Conservation (phyloP, 2,113 vertebrate species). For the Podarcis cretensis region DNA sequence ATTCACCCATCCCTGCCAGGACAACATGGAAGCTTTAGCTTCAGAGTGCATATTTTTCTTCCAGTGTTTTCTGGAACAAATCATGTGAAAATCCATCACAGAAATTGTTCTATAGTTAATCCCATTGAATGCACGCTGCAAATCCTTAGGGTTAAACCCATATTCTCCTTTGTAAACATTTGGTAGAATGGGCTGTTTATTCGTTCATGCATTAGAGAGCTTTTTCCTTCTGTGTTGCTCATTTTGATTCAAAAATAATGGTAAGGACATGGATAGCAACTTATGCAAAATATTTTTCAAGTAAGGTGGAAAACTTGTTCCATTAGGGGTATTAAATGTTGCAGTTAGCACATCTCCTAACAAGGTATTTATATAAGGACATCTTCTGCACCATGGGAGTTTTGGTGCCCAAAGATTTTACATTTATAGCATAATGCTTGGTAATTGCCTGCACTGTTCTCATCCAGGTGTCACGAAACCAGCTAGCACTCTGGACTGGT, state of each 20-base stretch:
- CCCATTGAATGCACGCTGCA: too few relatives aligned
- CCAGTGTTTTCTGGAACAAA: neutral
- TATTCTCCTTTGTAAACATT: neutral
- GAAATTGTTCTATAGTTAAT: neutral
- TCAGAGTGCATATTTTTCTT: neutral
- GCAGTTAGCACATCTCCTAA: neutral
- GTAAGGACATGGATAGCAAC: neutral
- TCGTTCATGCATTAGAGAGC: neutral
- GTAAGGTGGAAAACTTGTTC: neutral
- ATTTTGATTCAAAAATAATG: neutral
- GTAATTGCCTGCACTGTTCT: neutral
- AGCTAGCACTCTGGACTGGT: neutral
- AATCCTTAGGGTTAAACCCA: neutral
- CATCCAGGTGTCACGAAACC: neutral
- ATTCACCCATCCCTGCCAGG: neutral
- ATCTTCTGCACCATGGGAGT: neutral
- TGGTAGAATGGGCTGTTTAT: neutral
- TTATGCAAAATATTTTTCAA: neutral
- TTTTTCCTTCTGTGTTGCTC: neutral
- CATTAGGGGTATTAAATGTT: neutral
- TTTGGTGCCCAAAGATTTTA: neutral
- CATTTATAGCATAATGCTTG: neutral
- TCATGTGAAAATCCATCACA: too few relatives aligned
- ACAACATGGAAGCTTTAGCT: neutral
- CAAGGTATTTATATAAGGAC: neutral